Base-by-base conservation (phyloP, 92 coral and sea anemone species). In the Phenganax stokvisi region DNA sequence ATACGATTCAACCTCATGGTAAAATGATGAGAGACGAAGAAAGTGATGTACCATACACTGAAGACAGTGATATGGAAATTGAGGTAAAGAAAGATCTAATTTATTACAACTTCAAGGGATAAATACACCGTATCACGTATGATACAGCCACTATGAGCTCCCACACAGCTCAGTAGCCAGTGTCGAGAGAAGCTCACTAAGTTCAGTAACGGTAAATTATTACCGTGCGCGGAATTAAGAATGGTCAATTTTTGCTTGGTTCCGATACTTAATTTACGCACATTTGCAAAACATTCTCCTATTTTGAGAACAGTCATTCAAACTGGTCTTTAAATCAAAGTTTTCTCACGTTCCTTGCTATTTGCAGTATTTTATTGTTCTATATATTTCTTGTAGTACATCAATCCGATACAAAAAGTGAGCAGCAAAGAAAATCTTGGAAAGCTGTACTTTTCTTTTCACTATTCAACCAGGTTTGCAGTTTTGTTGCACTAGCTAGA, bases 401-500 rank as follows among this genome's bases (percentile, higher is more conserved):
- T 62, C 58, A 10, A 64, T n/a, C 83, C 83, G 56, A 63, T 44
- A 51, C 83, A 79, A 65, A 79, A 74, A 79, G 7, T 79, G 20
- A 63, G 10, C 65, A 67, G 72, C 51, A 62, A 79, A 53, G 83
- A 79, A 11, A 51, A 47, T 64, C 91, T 94, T 27, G 98, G 98
- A 12, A 87, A 97, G 69, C 84, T 94, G 12, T 94, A 93, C 71
- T 91, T 91, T 82, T 93, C 98, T 56, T 84, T 91, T 47, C 88
- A 87, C 72, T 87, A 89, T 73, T 31, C 31, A 12, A 68, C 81
- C 11, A 76, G 81, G 81, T 76, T 12, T 13, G 64, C 54, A 20
- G 1, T 69, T 37, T 37, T 37, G 47, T 5, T 58, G 63, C 63
- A 2, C 7, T 12, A 2, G 63, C 67, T 15, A 15, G 15, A 15